A percentile compares a stretch with the other conserved stretches of the same genome.
phyloP scores from a whole-genome alignment of 2,113 vertebrate species.

The Camelus dromedarius region DNA sequence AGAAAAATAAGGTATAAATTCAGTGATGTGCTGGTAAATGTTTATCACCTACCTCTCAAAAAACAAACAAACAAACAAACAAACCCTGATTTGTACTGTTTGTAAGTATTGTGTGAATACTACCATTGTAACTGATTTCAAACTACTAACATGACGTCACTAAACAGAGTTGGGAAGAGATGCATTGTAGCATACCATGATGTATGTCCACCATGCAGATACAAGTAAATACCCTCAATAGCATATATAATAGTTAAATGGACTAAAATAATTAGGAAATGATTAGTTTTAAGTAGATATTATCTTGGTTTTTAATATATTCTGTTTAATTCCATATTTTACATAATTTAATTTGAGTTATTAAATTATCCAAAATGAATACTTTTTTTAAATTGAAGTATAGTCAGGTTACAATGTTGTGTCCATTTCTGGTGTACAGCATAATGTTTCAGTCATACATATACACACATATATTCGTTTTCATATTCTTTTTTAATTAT shows the following conservation, averaged over 20 bases:
- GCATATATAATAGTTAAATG: not conserved
- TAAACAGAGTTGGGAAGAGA: not conserved
- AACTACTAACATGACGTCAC: not conserved
- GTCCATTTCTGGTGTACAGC: no score
- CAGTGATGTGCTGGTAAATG: not conserved
- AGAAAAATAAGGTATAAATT: not conserved
- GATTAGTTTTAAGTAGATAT: not conserved
- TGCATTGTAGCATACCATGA: not conserved
- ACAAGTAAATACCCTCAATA: not conserved
- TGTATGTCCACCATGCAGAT: not conserved
- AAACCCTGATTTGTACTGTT: not conserved
- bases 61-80: not conserved
- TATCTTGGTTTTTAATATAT: not conserved
- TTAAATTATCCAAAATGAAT: conserved; percentile 6
- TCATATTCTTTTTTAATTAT: no score
- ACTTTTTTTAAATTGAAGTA: not conserved
- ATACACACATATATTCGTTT: no score
- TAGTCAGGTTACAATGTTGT: no score
- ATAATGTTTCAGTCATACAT: no score
- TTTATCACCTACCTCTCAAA: not conserved
- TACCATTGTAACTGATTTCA: not conserved
- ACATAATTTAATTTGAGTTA: not conserved
- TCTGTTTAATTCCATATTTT: not conserved
- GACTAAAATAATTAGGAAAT: conserved; percentile 29
- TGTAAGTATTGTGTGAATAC: not conserved